A percentile compares a stretch with the other conserved stretches of the same genome.
These are phyloP conservation scores for Nerophis ophidion DNA, from an alignment of 2,113 vertebrate species.

Conservation along the genomic window DNA sequence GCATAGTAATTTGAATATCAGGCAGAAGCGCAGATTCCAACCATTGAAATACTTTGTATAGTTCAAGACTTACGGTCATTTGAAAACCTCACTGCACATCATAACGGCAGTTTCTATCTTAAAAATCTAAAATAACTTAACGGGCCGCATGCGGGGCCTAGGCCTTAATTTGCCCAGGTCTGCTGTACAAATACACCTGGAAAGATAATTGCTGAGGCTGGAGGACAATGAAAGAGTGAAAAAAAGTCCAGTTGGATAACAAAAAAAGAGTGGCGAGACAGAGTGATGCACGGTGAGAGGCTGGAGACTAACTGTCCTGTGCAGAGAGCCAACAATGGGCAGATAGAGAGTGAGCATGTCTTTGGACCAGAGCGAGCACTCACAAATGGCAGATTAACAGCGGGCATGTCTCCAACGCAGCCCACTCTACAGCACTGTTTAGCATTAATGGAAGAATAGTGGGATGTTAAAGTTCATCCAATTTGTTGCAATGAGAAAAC, in stretches of 20 bases:
- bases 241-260: conserved; percentile 5
- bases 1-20: no score
- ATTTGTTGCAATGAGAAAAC: conserved; percentile 2
- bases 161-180: no score
- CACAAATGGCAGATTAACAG: conserved; percentile 55
- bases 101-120: no score
- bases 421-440: conserved; percentile 22
- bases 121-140: no score
- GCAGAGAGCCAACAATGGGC: conserved; percentile 24
- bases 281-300: conserved; percentile 21
- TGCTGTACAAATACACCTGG: conserved; percentile 23
- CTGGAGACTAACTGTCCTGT: conserved; percentile 21
- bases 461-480: conserved; percentile 15
- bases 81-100: no score
- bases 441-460: conserved; percentile 34
- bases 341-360: conserved; percentile 41
- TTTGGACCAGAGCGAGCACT: conserved; percentile 31
- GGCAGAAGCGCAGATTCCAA: no score
- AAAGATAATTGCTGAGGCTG: conserved; percentile 20
- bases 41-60: no score
- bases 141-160: no score
- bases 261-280: conserved; percentile 9
- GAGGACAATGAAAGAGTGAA: conserved; percentile 19
- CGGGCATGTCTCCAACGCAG: conserved; percentile 36
- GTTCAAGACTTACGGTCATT: no score